Evolutionary conservation across 2,888 invertebrate genomes (phyloP).

Genomic region (Athalia rosae): DNA sequence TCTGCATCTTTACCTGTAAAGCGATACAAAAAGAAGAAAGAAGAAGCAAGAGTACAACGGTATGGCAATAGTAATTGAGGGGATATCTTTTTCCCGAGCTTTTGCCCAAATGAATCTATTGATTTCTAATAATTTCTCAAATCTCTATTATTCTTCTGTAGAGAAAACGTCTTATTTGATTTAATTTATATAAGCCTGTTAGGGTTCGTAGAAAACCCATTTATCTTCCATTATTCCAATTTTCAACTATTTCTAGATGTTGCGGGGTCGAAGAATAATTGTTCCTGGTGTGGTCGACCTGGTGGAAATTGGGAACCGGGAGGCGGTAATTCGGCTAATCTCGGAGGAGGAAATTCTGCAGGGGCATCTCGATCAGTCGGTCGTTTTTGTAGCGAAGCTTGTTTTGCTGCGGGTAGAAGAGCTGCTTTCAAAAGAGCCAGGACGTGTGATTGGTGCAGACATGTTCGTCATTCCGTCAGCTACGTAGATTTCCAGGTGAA

Average conservation of each 20-base stretch:
- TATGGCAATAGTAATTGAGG: too few relatives aligned
- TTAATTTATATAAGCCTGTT: too few relatives aligned
- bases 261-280: slow-evolving; percentile 49
- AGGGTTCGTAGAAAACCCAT: not conserved
- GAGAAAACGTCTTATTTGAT: too few relatives aligned
- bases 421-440: slow-evolving; percentile 94
- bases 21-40: not conserved
- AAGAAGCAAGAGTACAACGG: too few relatives aligned
- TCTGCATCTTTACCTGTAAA: not conserved
- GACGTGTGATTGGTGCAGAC: slow-evolving; percentile 95
- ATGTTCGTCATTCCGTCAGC: slow-evolving; percentile 91
- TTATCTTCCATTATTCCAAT: not conserved
- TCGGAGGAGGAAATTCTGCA: slow-evolving; percentile 70
- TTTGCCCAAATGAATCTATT: too few relatives aligned
- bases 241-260: slow-evolving; percentile 52
- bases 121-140: too few relatives aligned
- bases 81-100: too few relatives aligned
- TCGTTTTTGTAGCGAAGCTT: slow-evolving; percentile 90
- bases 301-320: slow-evolving; percentile 75
- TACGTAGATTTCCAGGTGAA: slow-evolving; percentile 87
- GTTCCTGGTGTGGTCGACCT: slow-evolving; percentile 72
- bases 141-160: too few relatives aligned
- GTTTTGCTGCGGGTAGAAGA: slow-evolving; percentile 91
- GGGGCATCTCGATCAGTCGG: slow-evolving; percentile 69
- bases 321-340: slow-evolving; percentile 65